A percentile compares a stretch with the other conserved stretches of the same genome.
phyloP scores from a whole-genome alignment of 2,113 vertebrate species.

The Dromas ardeola region DNA sequence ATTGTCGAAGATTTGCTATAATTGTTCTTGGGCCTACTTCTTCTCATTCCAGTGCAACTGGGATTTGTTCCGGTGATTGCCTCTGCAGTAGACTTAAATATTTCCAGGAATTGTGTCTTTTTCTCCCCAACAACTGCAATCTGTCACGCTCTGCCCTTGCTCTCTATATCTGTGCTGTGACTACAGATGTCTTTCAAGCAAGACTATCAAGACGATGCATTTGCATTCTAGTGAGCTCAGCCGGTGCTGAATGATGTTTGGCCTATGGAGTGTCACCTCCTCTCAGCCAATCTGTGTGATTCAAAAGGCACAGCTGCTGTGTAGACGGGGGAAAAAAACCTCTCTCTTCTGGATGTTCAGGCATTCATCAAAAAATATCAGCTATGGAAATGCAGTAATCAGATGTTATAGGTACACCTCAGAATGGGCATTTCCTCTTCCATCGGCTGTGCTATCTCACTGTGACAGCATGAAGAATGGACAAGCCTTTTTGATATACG shows the following conservation, averaged over 20 bases:
- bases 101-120: not conserved
- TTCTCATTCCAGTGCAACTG: not conserved
- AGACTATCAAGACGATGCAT: not conserved
- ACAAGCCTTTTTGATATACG: not conserved
- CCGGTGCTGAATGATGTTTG: not conserved
- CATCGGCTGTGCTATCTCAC: not conserved
- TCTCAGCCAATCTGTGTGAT: slow-evolving; percentile 31
- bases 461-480: not conserved
- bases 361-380: slow-evolving; percentile 46
- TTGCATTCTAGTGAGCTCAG: slow-evolving; percentile 45
- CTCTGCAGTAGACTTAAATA: slow-evolving; percentile 2
- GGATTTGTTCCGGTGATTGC: not conserved
- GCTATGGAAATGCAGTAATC: slow-evolving; percentile 24
- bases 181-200: slow-evolving; percentile 42
- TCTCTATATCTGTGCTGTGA: slow-evolving; percentile 5
- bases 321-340: not conserved
- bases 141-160: slow-evolving; percentile 18
- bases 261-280: not conserved
- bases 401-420: not conserved
- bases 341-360: not conserved
- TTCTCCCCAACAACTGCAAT: not conserved
- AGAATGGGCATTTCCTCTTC: slow-evolving; percentile 4
- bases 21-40: not conserved
- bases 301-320: slow-evolving; percentile 34
- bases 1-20: not conserved